These are phyloP conservation scores for Rugalucina vietnamica DNA, from an alignment of 2,888 invertebrate genomes.

Conservation along the genomic window DNA sequence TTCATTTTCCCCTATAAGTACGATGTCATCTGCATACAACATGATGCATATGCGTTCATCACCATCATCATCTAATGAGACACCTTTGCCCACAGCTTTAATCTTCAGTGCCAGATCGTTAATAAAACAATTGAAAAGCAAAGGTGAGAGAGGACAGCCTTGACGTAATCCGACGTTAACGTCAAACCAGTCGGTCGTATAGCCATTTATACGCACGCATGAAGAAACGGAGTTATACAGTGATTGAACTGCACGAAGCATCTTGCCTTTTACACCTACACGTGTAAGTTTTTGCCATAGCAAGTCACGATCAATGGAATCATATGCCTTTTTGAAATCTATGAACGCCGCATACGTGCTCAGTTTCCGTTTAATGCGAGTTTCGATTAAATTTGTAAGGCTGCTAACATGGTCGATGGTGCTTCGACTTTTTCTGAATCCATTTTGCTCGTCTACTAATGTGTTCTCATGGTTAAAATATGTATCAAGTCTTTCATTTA, in stretches of 20 bases:
- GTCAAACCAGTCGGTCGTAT: constrained; percentile 20
- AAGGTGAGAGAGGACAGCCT: constrained; percentile 9
- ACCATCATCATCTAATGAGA: constrained; percentile 15
- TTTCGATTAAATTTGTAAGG: constrained; percentile 21
- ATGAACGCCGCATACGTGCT: constrained; percentile 33
- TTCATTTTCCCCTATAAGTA: constrained; percentile 33
- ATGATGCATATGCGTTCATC: constrained; percentile 18
- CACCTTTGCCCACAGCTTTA: neutral
- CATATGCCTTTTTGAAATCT: constrained; percentile 29
- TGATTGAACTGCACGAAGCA: constrained; percentile 25
- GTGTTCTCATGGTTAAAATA: neutral
- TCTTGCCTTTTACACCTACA: neutral
- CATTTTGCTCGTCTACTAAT: constrained; percentile 37
- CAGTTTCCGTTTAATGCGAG: neutral
- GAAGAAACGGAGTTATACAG: constrained; percentile 19
- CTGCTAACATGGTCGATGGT: constrained; percentile 21
- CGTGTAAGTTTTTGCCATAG: constrained; percentile 2
- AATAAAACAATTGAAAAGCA: constrained; percentile 22
- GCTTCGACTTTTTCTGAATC: constrained; percentile 24
- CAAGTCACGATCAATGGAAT: constrained; percentile 14
- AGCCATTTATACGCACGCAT: constrained; percentile 31
- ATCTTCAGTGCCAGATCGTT: constrained; percentile 15
- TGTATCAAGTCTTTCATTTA: constrained; percentile 18
- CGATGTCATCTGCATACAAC: constrained; percentile 35
- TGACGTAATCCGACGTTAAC: constrained; percentile 14